These are phyloP conservation scores for Xestia c-nigrum DNA, from an alignment of 2,888 invertebrate genomes.

Conservation along the genomic window DNA sequence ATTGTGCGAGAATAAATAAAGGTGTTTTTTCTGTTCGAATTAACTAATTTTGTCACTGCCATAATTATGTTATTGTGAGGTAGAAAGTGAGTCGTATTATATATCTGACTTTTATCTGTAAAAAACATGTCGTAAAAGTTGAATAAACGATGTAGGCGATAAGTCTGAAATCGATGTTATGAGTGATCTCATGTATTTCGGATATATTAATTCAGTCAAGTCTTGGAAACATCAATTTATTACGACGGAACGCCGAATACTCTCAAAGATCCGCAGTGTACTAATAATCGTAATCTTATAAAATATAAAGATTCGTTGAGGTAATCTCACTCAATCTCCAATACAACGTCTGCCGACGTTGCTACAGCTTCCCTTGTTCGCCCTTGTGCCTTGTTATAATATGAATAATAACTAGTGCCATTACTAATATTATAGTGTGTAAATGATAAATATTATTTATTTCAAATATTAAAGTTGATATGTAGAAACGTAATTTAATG, in stretches of 20 bases:
- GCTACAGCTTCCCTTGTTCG: constrained; percentile 62
- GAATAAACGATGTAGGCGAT: constrained; percentile 24
- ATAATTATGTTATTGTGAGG: constrained; percentile 29
- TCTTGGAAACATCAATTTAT: constrained; percentile 38
- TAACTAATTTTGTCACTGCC: constrained; percentile 62
- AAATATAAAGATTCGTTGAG: constrained; percentile 34
- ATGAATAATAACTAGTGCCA: constrained; percentile 82
- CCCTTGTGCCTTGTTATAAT: constrained; percentile 78
- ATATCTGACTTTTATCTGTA: constrained; percentile 28
- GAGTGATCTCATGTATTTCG: constrained; percentile 49
- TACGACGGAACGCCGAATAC: constrained; percentile 24
- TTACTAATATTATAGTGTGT: constrained; percentile 79
- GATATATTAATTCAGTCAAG: constrained; percentile 18
- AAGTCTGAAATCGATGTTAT: constrained; percentile 40
- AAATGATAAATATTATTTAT: constrained; percentile 69
- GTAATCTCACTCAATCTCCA: constrained; percentile 56
- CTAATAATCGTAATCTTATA: constrained; percentile 43
- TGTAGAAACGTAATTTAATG: constrained; percentile 57
- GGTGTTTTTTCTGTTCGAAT: constrained; percentile 24
- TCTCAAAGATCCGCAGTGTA: constrained; percentile 43
- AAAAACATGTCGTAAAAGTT: constrained; percentile 19
- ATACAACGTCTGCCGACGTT: constrained; percentile 45
- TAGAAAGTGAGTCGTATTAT: constrained; percentile 36
- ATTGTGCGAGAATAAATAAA: constrained; percentile 21
- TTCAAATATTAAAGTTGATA: constrained; percentile 63